phyloP scores from a whole-genome alignment of 2,113 vertebrate species.

The Piaya cayana region DNA sequence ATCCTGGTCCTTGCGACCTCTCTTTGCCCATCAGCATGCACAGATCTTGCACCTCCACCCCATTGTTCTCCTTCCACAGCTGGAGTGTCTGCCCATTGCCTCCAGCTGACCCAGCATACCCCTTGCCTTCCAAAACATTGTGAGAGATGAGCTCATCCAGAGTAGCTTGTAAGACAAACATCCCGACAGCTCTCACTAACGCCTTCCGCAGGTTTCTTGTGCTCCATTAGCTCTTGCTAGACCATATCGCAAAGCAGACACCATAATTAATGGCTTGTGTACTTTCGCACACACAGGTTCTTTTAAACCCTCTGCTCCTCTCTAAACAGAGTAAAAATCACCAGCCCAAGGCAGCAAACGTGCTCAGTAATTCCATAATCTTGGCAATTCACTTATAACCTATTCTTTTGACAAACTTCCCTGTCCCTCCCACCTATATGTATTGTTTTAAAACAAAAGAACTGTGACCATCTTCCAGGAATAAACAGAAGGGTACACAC shows the following conservation, averaged over 20 bases:
- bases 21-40: neutral
- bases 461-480: neutral
- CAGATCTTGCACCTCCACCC: neutral
- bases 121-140: neutral
- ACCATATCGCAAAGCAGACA: neutral
- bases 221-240: slow-evolving; percentile 44
- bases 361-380: neutral
- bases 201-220: slow-evolving; percentile 48
- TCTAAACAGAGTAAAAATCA: neutral
- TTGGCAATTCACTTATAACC: neutral
- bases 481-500: neutral
- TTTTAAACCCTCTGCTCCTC: neutral
- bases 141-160: slow-evolving; percentile 44
- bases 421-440: neutral
- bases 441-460: neutral
- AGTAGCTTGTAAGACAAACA: slow-evolving; percentile 44
- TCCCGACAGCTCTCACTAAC: slow-evolving; percentile 32
- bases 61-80: rapidly evolving
- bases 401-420: neutral
- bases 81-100: rapidly evolving
- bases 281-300: neutral
- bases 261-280: slow-evolving; percentile 18
- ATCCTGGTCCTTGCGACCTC: neutral
- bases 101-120: neutral
- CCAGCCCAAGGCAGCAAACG: neutral